A percentile compares a stretch with the other conserved stretches of the same genome.
Conservation (phyloP, 2,888 invertebrate species). For the Machimus rusticus region DNA sequence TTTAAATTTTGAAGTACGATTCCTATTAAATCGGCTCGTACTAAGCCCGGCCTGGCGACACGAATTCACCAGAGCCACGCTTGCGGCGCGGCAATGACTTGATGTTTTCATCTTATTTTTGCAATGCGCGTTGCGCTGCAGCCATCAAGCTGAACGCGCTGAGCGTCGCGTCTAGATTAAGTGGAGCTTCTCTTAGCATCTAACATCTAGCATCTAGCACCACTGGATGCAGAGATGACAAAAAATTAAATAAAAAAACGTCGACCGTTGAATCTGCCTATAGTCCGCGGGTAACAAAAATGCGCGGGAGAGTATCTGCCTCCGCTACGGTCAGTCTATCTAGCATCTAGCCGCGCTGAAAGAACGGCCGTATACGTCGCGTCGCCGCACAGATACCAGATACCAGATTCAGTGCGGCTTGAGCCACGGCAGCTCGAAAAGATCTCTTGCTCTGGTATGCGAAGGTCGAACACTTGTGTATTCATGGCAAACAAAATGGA, state of each 20-base stretch:
- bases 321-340: neutral
- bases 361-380: neutral
- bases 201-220: neutral
- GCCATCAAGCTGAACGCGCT: neutral
- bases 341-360: neutral
- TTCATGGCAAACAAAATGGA: slow-evolving; percentile 57
- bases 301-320: neutral
- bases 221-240: neutral
- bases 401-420: neutral
- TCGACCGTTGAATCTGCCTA: neutral
- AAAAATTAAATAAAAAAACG: neutral
- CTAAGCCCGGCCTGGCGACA: neutral
- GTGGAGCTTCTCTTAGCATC: neutral
- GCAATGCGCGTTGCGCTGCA: neutral
- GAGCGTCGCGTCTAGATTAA: neutral
- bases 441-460: slow-evolving; percentile 58
- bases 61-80: neutral
- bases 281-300: neutral
- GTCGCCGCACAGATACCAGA: no score
- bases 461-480: slow-evolving; percentile 63
- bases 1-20: neutral
- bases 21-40: neutral
- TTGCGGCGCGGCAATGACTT: neutral
- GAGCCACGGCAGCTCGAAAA: neutral
- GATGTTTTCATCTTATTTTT: neutral